Conservation (phyloP, 37 sponge, comb jelly and placozoan genomes). For the Lycopodina hypogea region DNA sequence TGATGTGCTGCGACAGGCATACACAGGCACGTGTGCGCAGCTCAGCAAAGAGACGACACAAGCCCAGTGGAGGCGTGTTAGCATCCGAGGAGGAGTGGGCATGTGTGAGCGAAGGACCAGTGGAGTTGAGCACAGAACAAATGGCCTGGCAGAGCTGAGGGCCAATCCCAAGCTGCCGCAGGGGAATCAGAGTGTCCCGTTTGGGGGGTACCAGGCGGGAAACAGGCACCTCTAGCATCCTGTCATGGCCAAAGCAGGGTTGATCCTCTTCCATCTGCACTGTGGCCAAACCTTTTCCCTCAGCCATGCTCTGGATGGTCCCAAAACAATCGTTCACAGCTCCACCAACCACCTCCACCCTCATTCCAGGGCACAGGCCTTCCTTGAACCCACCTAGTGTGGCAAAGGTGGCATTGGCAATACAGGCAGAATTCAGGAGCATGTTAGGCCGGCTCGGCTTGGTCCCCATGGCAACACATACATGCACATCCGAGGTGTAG, state of each 20-base stretch:
- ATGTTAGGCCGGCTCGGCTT: constrained; percentile 34
- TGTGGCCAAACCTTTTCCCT: constrained; percentile 68
- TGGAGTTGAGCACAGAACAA: constrained; percentile 28
- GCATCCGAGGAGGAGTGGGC: constrained; percentile 56
- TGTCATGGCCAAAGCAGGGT: constrained; percentile 48
- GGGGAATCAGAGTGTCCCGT: constrained; percentile 46
- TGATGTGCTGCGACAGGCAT: constrained; percentile 44
- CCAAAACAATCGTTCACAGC: constrained; percentile 57
- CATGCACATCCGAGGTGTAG: constrained; percentile 29
- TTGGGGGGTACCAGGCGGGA: constrained; percentile 59
- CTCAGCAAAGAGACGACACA: constrained; percentile 74
- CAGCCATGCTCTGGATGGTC: constrained; percentile 63
- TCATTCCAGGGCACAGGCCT: constrained; percentile 66
- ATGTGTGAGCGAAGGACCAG: constrained; percentile 27
- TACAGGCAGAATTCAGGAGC: constrained; percentile 59
- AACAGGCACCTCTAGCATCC: constrained; percentile 68
- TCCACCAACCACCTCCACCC: constrained; percentile 64
- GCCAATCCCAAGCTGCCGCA: constrained; percentile 43
- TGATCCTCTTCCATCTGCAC: constrained; percentile 62
- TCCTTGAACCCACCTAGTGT: constrained; percentile 95
- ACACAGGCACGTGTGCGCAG: constrained; percentile 57
- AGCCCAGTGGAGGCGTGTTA: constrained; percentile 41
- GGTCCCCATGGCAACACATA: constrained; percentile 32
- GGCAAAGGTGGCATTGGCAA: constrained; percentile 86
- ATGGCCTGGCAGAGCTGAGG: constrained; percentile 47